Conservation (phyloP, 1,140 invertebrate genomes). For the Bombus pascuorum region DNA sequence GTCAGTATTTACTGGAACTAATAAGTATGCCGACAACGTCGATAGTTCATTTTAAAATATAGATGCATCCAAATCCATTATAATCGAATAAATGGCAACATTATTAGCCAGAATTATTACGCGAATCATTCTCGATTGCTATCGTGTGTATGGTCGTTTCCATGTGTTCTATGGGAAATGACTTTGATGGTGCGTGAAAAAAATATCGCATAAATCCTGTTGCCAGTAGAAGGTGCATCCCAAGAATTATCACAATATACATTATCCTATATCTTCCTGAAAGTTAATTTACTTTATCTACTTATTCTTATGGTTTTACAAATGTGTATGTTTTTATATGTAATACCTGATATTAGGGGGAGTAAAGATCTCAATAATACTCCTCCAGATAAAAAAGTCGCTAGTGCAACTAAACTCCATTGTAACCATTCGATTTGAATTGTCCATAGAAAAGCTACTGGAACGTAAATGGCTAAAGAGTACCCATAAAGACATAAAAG, state of each 20-base stretch:
- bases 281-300: constrained; percentile 35
- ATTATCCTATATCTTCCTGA: constrained; percentile 86
- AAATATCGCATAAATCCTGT: constrained; percentile 93
- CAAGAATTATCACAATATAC: constrained; percentile 86
- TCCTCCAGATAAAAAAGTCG: constrained; percentile 91
- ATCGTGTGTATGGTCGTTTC: not conserved
- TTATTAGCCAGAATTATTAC: not conserved
- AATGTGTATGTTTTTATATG: not conserved
- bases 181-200: constrained; percentile 82
- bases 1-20: not conserved
- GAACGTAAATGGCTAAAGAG: constrained; percentile 96
- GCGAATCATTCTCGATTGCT: not conserved
- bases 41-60: not conserved
- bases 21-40: not conserved
- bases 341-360: constrained; percentile 86
- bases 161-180: not conserved
- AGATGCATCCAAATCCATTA: not conserved
- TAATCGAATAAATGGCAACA: not conserved
- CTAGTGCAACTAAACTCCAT: constrained; percentile 92
- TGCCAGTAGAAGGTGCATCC: constrained; percentile 91
- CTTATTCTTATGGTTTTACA: not conserved
- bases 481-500: constrained; percentile 97
- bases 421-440: constrained; percentile 93
- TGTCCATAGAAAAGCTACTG: constrained; percentile 96
- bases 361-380: constrained; percentile 92